Base-by-base conservation (phyloP, 2,113 vertebrate species). In the Sinocyclocheilus anshuiensis region DNA sequence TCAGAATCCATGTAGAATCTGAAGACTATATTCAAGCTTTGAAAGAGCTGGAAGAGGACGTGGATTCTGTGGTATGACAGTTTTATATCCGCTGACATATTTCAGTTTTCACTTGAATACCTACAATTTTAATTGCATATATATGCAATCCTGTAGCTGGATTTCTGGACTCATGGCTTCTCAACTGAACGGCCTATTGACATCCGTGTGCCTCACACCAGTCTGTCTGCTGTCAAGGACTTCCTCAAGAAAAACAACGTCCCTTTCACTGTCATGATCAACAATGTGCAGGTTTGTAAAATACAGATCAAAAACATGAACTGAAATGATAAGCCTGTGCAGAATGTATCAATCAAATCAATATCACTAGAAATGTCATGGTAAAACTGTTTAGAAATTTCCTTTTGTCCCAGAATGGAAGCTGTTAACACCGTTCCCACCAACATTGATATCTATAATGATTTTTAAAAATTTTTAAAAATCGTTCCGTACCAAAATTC, bases 81-180 rank as follows among this genome's bases (percentile, higher is more conserved):
- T 55, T 76, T 33, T n/a, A 63, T 57, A 63, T 33, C 45, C 65
- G 22, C 15, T 67, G 26, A 67, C 33, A 22, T 22, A 45, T 24
- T 59, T 61, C 29, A 42, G 20, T 61, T 63, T 80, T 42, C 29
- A 24, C 6, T 63, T 39, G 22, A 63, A 39, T 6, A 63, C 33
- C 20, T 50, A 67, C 0, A 22, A 9, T 59, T 16, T 53, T 77
- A 39, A 77, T 57, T 11, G 29, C 11, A 12, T 84, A n/a, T 10
- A n/a, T 86, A 4, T 77, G 2, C 81, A 45, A 86, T 45, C 71
- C 77, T 78, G 76, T 91, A 98, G 97, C 93, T 98, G 88, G 96
- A 98, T 93, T 97, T 98, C 91, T 98, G 97, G 97, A 93, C 92
- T 67, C 90, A 88, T 76, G 95, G 95, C 0, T 93, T 94, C 5